phyloP scores from a whole-genome alignment of 1,140 invertebrate genomes.

The Octopus bimaculoides region DNA sequence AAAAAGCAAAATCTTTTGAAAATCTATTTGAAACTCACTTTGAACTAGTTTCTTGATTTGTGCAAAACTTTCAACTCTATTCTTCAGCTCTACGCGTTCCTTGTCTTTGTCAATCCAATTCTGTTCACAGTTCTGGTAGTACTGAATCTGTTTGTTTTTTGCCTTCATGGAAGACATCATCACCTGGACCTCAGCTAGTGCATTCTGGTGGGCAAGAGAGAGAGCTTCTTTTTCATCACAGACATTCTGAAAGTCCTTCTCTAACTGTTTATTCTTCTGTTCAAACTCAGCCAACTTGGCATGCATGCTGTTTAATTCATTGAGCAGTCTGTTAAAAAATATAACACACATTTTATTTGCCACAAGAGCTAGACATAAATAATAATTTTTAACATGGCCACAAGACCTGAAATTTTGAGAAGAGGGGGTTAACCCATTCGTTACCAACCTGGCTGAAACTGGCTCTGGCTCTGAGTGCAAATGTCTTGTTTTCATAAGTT shows the following conservation, averaged over 20 bases:
- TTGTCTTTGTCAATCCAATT: background rate
- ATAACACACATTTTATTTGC: too few relatives aligned
- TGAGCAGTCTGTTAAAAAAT: background rate
- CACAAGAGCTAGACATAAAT: too few relatives aligned
- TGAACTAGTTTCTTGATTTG: background rate
- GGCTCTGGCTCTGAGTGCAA: too few relatives aligned
- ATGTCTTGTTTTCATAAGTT: too few relatives aligned
- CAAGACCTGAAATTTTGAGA: too few relatives aligned
- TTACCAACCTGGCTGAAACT: too few relatives aligned
- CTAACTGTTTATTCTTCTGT: background rate
- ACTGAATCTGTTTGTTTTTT: background rate
- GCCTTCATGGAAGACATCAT: background rate
- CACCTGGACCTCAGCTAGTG: background rate
- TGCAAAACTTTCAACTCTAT: background rate
- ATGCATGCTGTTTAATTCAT: background rate
- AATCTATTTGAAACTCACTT: background rate
- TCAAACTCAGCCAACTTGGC: background rate
- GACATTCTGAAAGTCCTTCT: background rate
- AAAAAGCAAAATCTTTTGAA: too few relatives aligned
- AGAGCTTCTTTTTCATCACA: background rate
- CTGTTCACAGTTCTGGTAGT: background rate
- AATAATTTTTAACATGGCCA: too few relatives aligned
- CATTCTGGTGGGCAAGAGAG: background rate
- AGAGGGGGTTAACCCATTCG: too few relatives aligned
- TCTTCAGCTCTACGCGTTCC: background rate